A percentile compares a stretch with the other conserved stretches of the same genome.
phyloP scores from a whole-genome alignment of 2,888 invertebrate genomes.

The Andrena haemorrhoa region DNA sequence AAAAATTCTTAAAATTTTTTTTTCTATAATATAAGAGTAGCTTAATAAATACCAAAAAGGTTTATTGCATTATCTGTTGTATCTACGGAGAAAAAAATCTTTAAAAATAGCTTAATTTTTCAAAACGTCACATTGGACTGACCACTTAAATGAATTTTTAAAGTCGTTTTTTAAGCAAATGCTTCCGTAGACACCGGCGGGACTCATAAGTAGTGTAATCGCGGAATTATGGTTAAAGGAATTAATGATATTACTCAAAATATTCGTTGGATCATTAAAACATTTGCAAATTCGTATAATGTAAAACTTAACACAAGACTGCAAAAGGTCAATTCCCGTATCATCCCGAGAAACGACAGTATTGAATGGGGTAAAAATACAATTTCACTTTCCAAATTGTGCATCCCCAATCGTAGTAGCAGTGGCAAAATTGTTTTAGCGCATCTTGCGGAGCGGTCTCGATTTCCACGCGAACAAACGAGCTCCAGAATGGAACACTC shows the following conservation, averaged over 20 bases:
- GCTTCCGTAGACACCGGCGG: background rate
- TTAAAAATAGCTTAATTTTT: too few relatives aligned
- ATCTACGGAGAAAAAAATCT: too few relatives aligned
- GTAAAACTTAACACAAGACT: background rate
- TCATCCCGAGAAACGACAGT: background rate
- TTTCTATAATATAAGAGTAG: too few relatives aligned
- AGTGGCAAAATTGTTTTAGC: slow-evolving; percentile 32
- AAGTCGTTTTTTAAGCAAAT: background rate
- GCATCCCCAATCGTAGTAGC: background rate
- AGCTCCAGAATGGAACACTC: slow-evolving; percentile 28
- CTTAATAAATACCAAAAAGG: too few relatives aligned
- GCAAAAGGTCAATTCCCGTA: slow-evolving; percentile 1
- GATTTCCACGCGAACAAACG: slow-evolving; percentile 27
- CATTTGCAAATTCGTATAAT: too few relatives aligned
- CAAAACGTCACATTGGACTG: too few relatives aligned
- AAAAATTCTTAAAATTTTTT: too few relatives aligned
- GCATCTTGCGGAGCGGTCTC: slow-evolving; percentile 9
- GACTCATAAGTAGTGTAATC: slow-evolving; percentile 12
- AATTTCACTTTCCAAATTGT: slow-evolving; percentile 20
- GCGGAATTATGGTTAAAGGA: slow-evolving; percentile 6
- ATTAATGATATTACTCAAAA: too few relatives aligned
- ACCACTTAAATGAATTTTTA: background rate
- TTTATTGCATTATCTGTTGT: too few relatives aligned
- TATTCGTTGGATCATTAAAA: too few relatives aligned
- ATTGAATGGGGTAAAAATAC: slow-evolving; percentile 6